phyloP scores from a whole-genome alignment of 1,140 invertebrate species.

The Conopomorpha cramerella region DNA sequence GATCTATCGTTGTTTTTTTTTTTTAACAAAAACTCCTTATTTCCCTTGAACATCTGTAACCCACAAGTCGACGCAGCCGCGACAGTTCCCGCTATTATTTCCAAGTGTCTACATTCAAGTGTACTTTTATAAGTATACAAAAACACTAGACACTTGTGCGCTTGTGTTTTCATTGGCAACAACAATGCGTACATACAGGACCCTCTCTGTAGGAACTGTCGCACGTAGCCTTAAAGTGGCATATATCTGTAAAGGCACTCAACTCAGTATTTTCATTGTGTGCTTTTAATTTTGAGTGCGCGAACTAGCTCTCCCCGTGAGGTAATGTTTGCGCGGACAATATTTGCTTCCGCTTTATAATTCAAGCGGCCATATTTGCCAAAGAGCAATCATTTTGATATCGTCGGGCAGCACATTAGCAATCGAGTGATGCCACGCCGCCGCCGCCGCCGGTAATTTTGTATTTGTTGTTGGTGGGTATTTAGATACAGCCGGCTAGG shows the following conservation, averaged over 20 bases:
- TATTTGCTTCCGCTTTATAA: constrained; percentile 70
- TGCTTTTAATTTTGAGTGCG: constrained; percentile 64
- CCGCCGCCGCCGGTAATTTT: too few species aligned
- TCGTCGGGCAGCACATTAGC: constrained; percentile 58
- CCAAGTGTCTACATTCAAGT: constrained; percentile 55
- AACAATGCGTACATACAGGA: constrained; percentile 26
- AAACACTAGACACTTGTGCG: constrained; percentile 36
- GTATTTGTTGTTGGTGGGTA: too few species aligned
- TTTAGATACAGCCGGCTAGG: too few species aligned
- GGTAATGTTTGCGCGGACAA: constrained; percentile 67
- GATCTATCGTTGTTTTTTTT: too few species aligned
- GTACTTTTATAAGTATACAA: constrained; percentile 57
- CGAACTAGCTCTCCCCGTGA: constrained; percentile 60
- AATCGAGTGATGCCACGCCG: too few species aligned
- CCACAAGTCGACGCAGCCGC: too few species aligned
- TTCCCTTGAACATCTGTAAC: too few species aligned
- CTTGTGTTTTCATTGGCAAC: constrained; percentile 57
- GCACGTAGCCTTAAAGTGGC: too few species aligned
- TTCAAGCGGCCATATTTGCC: constrained; percentile 69
- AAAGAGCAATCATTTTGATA: constrained; percentile 71
- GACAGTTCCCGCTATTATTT: too few species aligned
- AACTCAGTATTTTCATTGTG: constrained; percentile 59
- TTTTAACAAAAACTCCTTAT: too few species aligned
- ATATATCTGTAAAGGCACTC: constrained; percentile 36
- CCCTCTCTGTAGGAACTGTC: too few species aligned